A percentile compares a stretch with the other conserved stretches of the same genome.
Conservation (phyloP, 1,140 invertebrate genomes). For the Lepidostoma basale region DNA sequence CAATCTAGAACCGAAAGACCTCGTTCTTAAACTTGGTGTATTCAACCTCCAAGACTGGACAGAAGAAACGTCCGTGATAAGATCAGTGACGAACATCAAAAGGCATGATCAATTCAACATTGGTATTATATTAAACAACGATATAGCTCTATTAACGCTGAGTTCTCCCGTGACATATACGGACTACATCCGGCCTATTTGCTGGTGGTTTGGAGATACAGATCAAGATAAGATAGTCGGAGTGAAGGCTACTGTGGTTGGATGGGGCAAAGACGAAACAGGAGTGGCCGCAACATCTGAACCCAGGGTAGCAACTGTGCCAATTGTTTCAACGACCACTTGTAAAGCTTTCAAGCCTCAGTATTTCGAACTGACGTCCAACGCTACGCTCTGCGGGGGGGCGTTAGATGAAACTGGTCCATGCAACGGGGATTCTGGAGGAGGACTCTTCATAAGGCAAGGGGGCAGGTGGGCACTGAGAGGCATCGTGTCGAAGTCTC, state of each 20-base stretch:
- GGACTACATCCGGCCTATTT: constrained; percentile 57
- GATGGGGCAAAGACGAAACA: constrained; percentile 53
- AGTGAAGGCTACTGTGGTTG: constrained; percentile 53
- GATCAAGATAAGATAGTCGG: constrained; percentile 52
- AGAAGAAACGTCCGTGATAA: constrained; percentile 48
- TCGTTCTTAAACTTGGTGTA: constrained; percentile 53
- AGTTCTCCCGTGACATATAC: constrained; percentile 47
- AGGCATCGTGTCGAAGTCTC: constrained; percentile 59
- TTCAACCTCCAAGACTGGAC: constrained; percentile 49
- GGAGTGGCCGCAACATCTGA: constrained; percentile 45
- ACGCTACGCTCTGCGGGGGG: constrained; percentile 57
- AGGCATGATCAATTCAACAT: constrained; percentile 53
- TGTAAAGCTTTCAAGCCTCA: constrained; percentile 46
- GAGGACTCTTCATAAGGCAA: constrained; percentile 50
- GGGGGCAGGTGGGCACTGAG: constrained; percentile 54
- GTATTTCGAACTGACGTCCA: constrained; percentile 46
- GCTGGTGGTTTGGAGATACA: constrained; percentile 56
- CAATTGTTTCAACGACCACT: constrained; percentile 52
- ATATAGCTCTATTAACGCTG: constrained; percentile 55
- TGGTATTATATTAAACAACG: constrained; percentile 49
- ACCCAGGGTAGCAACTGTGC: constrained; percentile 49
- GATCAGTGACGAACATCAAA: constrained; percentile 47
- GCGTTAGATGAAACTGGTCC: constrained; percentile 52
- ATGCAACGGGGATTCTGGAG: constrained; percentile 59
- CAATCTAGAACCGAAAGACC: constrained; percentile 6